Conservation (phyloP, 2,113 vertebrate genomes). For the Pagrus major region DNA sequence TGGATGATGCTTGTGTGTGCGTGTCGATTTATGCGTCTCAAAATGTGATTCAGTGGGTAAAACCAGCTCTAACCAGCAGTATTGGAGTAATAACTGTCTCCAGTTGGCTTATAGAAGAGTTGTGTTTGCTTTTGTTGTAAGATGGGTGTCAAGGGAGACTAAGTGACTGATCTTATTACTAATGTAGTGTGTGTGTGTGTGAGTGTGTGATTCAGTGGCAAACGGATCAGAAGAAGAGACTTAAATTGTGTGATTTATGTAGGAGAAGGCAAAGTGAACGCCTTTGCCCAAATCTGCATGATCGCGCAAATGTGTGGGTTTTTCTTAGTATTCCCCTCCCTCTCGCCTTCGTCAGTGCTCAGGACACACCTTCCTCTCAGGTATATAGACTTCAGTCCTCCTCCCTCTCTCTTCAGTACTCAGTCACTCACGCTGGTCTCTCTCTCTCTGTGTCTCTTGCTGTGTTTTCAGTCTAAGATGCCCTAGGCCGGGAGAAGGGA, state of each 20-base stretch:
- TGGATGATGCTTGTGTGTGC: neutral
- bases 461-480: conserved; percentile 94
- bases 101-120: neutral
- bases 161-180: neutral
- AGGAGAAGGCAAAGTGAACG: neutral
- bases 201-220: neutral
- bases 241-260: neutral
- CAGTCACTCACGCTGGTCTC: conserved; percentile 27
- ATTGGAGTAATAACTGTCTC: neutral
- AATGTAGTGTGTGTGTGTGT: too few relatives aligned
- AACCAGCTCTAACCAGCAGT: neutral
- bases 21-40: neutral
- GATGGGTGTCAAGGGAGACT: conserved; percentile 7
- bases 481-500: conserved; percentile 85
- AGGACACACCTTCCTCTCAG: conserved; percentile 62
- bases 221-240: neutral
- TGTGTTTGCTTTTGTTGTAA: conserved; percentile 12
- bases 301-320: neutral
- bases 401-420: conserved; percentile 29
- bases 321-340: conserved; percentile 5
- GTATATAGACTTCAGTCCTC: conserved; percentile 47
- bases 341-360: conserved; percentile 9
- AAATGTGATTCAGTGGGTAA: conserved; percentile 12
- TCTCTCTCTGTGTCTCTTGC: conserved; percentile 41
- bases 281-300: neutral